Percentiles rank a stretch among this genome's conserved stretches.
Conservation (phyloP, 2,888 invertebrate species). For the Salpingus planirostris region DNA sequence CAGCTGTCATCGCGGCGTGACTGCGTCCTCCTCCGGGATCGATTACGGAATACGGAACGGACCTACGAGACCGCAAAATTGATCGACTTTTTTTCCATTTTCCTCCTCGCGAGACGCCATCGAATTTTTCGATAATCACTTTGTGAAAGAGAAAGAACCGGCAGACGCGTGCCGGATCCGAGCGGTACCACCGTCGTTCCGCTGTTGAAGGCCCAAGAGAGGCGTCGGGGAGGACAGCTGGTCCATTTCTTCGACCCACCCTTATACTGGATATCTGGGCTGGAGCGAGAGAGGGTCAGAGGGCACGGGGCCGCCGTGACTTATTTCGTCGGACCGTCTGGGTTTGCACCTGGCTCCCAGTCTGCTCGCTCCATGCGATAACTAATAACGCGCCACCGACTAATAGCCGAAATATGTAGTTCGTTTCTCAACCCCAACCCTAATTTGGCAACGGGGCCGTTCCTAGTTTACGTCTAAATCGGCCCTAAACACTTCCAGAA, state of each 20-base stretch:
- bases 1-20: conserved; percentile 34
- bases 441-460: background rate
- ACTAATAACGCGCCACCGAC: conserved; percentile 16
- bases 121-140: too few relatives aligned
- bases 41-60: conserved; percentile 9
- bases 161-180: too few relatives aligned
- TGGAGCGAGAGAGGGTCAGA: conserved; percentile 19
- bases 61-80: conserved; percentile 12
- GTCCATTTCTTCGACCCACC: conserved; percentile 21
- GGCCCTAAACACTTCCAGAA: too few relatives aligned
- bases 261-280: too few relatives aligned
- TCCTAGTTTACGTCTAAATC: too few relatives aligned
- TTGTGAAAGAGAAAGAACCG: too few relatives aligned
- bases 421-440: too few relatives aligned
- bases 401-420: conserved; percentile 12
- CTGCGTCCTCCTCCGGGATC: conserved; percentile 15
- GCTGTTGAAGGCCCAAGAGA: too few relatives aligned
- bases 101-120: background rate
- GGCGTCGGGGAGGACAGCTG: too few relatives aligned
- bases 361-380: conserved; percentile 18
- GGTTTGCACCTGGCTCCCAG: conserved; percentile 30
- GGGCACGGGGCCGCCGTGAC: conserved; percentile 26
- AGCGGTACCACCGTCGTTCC: too few relatives aligned
- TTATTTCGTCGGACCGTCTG: conserved; percentile 31
- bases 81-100: conserved; percentile 7